Base-by-base conservation (phyloP, 1,140 invertebrate genomes). In the Arion vulgaris region DNA sequence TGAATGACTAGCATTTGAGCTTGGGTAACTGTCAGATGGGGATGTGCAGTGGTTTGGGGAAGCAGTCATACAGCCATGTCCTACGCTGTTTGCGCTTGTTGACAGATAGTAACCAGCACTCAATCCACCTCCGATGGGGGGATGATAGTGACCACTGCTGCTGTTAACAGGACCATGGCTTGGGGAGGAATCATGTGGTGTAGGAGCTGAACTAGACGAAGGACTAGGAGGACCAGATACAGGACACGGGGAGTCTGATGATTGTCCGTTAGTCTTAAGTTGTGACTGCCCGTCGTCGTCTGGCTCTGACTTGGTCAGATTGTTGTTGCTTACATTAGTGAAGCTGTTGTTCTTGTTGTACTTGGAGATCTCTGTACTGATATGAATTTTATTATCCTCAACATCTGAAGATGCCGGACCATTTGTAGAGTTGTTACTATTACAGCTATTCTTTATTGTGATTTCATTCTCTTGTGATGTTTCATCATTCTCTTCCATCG, bases 241-340 rank as follows among this genome's bases (percentile, higher is more conserved):
- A 74, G 38, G 75, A 23, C 28, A 66, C 7, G 53, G 26, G 51
- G 76, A 9, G 39, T 49, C 41, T 32, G 78, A 71, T 23, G 66
- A 15, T 32, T 41, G 78, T 45, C 78, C 78, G 66, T 80, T 80
- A 15, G 51, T 79, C 5, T 77, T 57, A 41, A 57, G 36, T 15
- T 80, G 62, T n/a, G 36, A 23, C 15, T 49, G 41, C 11, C 39
- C 34, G 1, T 75, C 73, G 23, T n/a, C 49, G 4, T 78, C 57
- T 39, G 28, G 32, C 5, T 78, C 57, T 26, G 66, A 23, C 28
- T 36, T n/a, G 13, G 17, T 11, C 9, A 9, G 32, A 51, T 78
- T 78, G 57, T 62, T 66, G 34, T 78, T 78, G 51, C 17, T 78
- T n/a, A n/a, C n/a, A n/a, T n/a, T n/a, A n/a, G n/a, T n/a, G 74